phyloP scores from a whole-genome alignment of 2,888 invertebrate species.

The Crocallis elinguaria region DNA sequence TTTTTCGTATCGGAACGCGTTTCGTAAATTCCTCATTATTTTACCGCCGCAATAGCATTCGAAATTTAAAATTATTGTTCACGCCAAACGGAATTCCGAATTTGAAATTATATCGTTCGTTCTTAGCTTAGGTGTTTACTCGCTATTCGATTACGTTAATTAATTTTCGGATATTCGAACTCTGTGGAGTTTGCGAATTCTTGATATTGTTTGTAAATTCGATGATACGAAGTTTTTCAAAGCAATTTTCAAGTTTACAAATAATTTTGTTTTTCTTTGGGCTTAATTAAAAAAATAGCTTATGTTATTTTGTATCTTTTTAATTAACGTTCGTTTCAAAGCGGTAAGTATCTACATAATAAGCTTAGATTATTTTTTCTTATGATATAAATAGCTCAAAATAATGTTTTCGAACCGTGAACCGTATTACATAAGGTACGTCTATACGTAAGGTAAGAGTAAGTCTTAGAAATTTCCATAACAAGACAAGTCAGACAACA shows the following conservation, averaged over 20 bases:
- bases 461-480: too few relatives aligned
- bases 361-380: neutral
- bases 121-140: conserved; percentile 38
- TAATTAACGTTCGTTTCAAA: neutral
- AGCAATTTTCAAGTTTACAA: conserved; percentile 29
- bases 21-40: conserved; percentile 34
- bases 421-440: too few relatives aligned
- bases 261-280: conserved; percentile 30
- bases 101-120: conserved; percentile 34
- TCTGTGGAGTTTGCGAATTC: conserved; percentile 46
- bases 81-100: conserved; percentile 26
- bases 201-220: conserved; percentile 41
- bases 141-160: conserved; percentile 51
- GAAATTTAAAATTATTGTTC: conserved; percentile 31
- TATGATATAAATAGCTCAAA: neutral
- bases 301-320: conserved; percentile 6
- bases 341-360: neutral
- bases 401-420: too few relatives aligned
- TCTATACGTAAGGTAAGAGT: too few relatives aligned
- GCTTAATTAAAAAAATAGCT: conserved; percentile 22
- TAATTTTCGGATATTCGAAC: conserved; percentile 50
- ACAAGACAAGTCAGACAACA: too few relatives aligned
- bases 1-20: conserved; percentile 27
- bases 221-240: conserved; percentile 30
- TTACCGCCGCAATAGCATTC: conserved; percentile 28